Evolutionary conservation across 2,797 vertebrate genomes (phyloP), one percentile per base, ranked within the genome.

Genomic region (Micrastur ruficollis): DNA sequence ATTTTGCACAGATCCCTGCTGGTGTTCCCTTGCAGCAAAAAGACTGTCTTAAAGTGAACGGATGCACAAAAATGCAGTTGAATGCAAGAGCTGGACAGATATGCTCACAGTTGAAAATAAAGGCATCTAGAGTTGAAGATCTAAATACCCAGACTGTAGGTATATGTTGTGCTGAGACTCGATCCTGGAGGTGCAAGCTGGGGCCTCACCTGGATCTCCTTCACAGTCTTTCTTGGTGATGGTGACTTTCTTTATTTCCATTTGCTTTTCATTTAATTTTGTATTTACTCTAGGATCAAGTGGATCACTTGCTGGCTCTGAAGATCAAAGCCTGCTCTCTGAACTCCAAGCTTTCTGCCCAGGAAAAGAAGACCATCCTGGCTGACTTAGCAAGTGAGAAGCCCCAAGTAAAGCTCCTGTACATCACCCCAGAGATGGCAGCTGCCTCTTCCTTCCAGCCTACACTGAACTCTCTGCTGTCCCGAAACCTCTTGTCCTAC

Each of bases 341-440:
- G 81, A 99, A 99, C 98, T 99, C 99, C 46, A 99, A 99, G 94
- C 98, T 99, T 17, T 96, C 98, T 0, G 94, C 87, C 1, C 98
- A 95, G 20, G 99, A 99, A 95, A 99, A 98, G 25, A 98, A 98
- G 44, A 91, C 98, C 84, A 98, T 99, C 97, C 91, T 99, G 52
- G 97, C 98, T 7, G 99, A 99, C 84, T 93, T 99, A 85, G 97
- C 98, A 61, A 98, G 94, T 18, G 98, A 98, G 73, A 98, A 97
- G 62, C 99, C 99, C 8, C 97, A 95, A 93, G 98, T 99, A 70
- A 99, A 99, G 90, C 98, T 99, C 58, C 98, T 99, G 56, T 99
- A 99, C 93, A 98, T 99, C 96, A 99, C 99, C 1, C 99, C 99
- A 0, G 99, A 99, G 98, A 99, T 99, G 99, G 98, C 99, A n/a